Evolutionary conservation across 2,113 vertebrate genomes (phyloP), one percentile per base, ranked within the genome.

Genomic region (Ptilonorhynchus violaceus): DNA sequence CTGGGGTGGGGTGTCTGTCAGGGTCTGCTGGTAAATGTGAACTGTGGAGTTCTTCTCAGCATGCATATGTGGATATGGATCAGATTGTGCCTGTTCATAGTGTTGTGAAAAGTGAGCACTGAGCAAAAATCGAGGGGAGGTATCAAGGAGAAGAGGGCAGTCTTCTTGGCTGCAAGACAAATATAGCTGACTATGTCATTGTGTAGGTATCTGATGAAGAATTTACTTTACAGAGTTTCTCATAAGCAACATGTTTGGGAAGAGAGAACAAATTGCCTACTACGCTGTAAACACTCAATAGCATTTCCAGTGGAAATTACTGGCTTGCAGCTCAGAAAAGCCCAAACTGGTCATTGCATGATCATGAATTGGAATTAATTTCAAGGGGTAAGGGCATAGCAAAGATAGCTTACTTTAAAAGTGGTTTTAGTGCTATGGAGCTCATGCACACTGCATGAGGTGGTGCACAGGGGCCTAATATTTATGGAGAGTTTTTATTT

Each of bases 41-140:
- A 92, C 60, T 33, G 20, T 63, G 37, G 27, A 85, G 53, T 31
- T 87, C 52, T 73, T 64, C 58, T 86, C 85, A 69, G 44, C 7
- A 24, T 16, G 17, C 0, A 0, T 39, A 14, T 1, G 1, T 28
- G 80, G 31, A 67, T 20, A 5, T 27, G 30, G 68, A 60, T 91
- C 66, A 74, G 39, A 47, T 2, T 6, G 28, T 35, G 49, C 27
- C 31, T 31, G 33, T 56, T 92, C 47, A 25, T 7, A 90, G 47
- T 46, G 25, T 22, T 75, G 64, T 53, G 66, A 75, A 92, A 91
- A 96, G 37, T 28, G 46, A 81, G 66, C 83, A 31, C 47, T 47
- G 18, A 84, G 49, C 30, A 80, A 78, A 80, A 85, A 49, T 22
- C 0, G 0, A 88, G 44, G 46, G 0, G 0, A 46, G 56, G 9